Percentiles rank a stretch among this genome's conserved stretches.
These are phyloP conservation scores for Mya arenaria DNA, from an alignment of 1,140 invertebrate species.

Conservation along the genomic window DNA sequence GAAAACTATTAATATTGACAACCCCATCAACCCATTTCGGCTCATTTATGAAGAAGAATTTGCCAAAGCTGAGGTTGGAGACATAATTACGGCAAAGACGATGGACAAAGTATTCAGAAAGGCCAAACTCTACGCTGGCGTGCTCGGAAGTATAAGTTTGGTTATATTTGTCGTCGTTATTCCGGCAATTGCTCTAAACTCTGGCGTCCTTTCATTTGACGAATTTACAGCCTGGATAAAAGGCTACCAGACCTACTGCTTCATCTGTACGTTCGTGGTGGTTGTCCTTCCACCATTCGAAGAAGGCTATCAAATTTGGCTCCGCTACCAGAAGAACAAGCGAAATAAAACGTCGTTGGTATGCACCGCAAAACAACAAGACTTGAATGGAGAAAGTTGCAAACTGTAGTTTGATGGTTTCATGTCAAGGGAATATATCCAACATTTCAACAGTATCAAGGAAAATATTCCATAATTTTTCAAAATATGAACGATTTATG, in stretches of 20 bases:
- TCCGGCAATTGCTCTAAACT: conserved; percentile 61
- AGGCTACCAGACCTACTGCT: conserved; percentile 60
- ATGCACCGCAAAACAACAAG: no score
- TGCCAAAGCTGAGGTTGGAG: conserved; percentile 27
- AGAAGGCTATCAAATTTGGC: conserved; percentile 60
- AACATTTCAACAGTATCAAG: no score
- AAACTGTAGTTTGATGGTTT: no score
- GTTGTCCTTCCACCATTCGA: conserved; percentile 70
- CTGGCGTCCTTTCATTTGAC: conserved; percentile 59
- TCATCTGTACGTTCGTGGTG: conserved; percentile 64
- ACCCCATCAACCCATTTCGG: conserved; percentile 78
- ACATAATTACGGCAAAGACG: not conserved
- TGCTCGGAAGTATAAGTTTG: conserved; percentile 61
- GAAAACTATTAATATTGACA: conserved; percentile 79
- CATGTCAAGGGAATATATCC: no score
- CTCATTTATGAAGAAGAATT: conserved; percentile 71
- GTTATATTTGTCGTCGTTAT: conserved; percentile 65
- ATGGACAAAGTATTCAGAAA: conserved; percentile 63
- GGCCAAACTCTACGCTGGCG: conserved; percentile 59
- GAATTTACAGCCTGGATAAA: conserved; percentile 65
- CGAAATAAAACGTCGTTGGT: no score
- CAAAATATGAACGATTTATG: no score
- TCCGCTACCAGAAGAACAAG: conserved; percentile 18
- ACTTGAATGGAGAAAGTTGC: no score
- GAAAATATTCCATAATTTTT: no score